These are phyloP conservation scores for Actinostola sp. DNA, from an alignment of 92 coral and sea anemone species.

Conservation along the genomic window DNA sequence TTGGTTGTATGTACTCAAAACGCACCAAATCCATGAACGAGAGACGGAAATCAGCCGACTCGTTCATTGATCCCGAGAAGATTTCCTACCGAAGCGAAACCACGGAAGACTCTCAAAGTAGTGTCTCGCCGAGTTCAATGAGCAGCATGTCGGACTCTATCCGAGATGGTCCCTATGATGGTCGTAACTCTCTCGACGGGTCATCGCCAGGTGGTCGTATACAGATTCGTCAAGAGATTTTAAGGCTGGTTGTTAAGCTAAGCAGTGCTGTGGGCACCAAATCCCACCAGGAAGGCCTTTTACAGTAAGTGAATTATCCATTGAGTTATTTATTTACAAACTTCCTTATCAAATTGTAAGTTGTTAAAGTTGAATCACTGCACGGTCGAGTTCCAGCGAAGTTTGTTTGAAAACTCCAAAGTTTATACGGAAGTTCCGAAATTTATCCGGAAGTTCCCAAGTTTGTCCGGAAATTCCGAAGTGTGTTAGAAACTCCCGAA, in stretches of 20 bases:
- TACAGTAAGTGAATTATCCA: constrained; percentile 63
- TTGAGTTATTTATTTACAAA: too few relatives aligned
- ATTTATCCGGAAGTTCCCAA: too few relatives aligned
- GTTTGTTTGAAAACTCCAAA: too few relatives aligned
- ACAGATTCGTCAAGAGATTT: constrained; percentile 75
- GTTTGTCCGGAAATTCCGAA: too few relatives aligned
- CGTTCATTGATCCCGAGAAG: constrained; percentile 42
- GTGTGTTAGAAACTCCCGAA: too few relatives aligned
- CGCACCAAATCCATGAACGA: constrained; percentile 68
- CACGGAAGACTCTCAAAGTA: constrained; percentile 16
- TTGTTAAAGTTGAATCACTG: too few relatives aligned
- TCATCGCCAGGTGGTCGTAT: constrained; percentile 70
- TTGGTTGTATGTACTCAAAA: constrained; percentile 79
- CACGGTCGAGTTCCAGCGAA: too few relatives aligned
- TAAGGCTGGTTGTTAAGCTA: constrained; percentile 78
- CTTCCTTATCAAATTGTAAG: too few relatives aligned
- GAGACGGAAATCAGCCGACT: constrained; percentile 62
- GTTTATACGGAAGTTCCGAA: too few relatives aligned
- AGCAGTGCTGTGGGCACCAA: constrained; percentile 94
- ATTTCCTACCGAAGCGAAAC: constrained; percentile 32
- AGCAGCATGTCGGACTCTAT: constrained; percentile 1
- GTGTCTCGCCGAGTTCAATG: constrained; percentile 10
- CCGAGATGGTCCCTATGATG: constrained; percentile 10
- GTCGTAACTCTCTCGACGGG: constrained; percentile 57
- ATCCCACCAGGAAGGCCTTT: constrained; percentile 86